phyloP scores from a whole-genome alignment of 1,140 invertebrate genomes.

The Eciton burchellii region DNA sequence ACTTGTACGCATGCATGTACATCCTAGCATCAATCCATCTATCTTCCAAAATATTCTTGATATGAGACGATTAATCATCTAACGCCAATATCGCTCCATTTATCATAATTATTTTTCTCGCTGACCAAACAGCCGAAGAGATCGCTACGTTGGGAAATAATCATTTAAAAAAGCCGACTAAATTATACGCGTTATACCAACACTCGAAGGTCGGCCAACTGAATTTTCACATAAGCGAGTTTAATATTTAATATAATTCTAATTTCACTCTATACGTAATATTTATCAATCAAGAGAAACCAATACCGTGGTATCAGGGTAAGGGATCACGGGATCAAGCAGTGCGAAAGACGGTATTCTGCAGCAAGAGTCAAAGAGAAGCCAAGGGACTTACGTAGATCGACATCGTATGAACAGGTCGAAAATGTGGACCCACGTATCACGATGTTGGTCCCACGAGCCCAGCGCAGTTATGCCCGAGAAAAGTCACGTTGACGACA shows the following conservation, averaged over 20 bases:
- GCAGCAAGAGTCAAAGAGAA: not conserved
- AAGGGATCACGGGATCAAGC: not conserved
- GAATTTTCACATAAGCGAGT: not conserved
- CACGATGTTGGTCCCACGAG: not conserved
- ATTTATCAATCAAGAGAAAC: not conserved
- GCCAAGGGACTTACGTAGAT: not conserved
- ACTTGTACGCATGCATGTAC: too few relatives aligned
- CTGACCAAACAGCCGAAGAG: not conserved
- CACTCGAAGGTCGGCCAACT: too few relatives aligned
- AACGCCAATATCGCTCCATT: not conserved
- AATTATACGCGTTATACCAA: not conserved
- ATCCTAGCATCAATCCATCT: not conserved
- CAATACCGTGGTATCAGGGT: not conserved
- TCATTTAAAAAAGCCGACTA: not conserved
- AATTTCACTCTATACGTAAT: too few relatives aligned
- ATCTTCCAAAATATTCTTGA: not conserved
- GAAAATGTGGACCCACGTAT: not conserved
- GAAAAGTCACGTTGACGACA: not conserved
- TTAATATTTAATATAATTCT: not conserved
- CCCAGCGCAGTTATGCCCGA: not conserved
- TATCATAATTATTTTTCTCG: not conserved
- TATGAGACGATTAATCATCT: not conserved
- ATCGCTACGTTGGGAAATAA: not conserved
- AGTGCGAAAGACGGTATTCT: not conserved
- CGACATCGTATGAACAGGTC: not conserved